Evolutionary conservation across 2,113 vertebrate genomes (phyloP).

Genomic region (Psophia crepitans): DNA sequence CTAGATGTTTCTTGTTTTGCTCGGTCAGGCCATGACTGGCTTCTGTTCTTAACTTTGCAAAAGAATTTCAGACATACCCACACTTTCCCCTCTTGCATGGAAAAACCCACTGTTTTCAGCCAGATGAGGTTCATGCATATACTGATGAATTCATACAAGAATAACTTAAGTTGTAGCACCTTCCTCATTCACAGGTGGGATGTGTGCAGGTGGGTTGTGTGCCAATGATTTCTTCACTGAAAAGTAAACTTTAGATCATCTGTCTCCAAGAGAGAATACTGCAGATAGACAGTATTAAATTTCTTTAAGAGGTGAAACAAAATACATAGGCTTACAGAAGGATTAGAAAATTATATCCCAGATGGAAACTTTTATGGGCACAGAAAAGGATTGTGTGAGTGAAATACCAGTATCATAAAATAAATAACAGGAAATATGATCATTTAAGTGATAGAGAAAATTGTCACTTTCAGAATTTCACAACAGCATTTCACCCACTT

Average conservation of each 20-base stretch:
- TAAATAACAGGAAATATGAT: conserved; percentile 73
- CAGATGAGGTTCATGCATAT: neutral
- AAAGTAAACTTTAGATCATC: conserved; percentile 29
- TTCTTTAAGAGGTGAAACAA: conserved; percentile 47
- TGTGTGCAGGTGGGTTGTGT: neutral
- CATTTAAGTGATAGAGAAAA: conserved; percentile 74
- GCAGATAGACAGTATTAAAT: conserved; percentile 21
- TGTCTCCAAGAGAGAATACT: conserved; percentile 13
- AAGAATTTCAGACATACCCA: neutral
- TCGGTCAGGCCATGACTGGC: neutral
- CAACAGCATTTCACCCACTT: conserved; percentile 4
- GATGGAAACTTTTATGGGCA: conserved; percentile 68
- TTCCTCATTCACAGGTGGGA: neutral
- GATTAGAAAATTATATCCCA: conserved; percentile 69
- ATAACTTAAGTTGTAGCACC: conserved; percentile 36
- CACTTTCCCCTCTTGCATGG: conserved; percentile 6
- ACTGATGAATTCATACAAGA: conserved; percentile 49
- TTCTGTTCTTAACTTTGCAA: neutral
- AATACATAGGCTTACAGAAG: conserved; percentile 53
- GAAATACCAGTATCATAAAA: conserved; percentile 71
- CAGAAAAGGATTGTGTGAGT: conserved; percentile 57
- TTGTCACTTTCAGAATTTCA: conserved; percentile 63
- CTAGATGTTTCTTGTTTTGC: neutral
- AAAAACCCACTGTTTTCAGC: conserved; percentile 51
- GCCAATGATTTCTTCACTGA: conserved; percentile 32